These are phyloP conservation scores for Aphelenchoides fujianensis DNA, from an alignment of 1,140 invertebrate species.

Conservation along the genomic window DNA sequence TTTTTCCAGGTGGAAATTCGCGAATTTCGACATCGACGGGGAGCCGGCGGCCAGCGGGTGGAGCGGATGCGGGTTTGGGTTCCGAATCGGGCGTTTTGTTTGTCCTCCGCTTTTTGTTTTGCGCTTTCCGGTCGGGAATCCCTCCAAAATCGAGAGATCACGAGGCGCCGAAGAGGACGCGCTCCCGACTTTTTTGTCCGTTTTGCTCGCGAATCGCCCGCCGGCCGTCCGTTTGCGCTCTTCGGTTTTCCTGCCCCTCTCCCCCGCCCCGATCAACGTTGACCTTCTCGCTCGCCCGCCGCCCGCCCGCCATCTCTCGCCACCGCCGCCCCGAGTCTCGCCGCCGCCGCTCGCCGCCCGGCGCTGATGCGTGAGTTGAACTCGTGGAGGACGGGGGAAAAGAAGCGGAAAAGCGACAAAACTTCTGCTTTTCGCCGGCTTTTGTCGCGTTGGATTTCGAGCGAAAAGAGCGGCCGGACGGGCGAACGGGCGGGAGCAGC, in stretches of 20 bases:
- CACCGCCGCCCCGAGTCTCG: background rate
- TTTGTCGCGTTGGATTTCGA: background rate
- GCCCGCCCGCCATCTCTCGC: background rate
- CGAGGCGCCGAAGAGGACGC: too few relatives aligned
- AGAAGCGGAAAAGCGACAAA: background rate
- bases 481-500: too few relatives aligned
- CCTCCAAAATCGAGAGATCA: too few relatives aligned
- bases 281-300: background rate
- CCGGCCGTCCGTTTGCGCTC: background rate
- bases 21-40: too few relatives aligned
- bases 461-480: background rate
- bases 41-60: too few relatives aligned
- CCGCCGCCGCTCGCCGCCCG: too few relatives aligned
- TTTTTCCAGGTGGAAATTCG: too few relatives aligned
- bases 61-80: too few relatives aligned
- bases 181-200: background rate
- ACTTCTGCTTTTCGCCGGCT: background rate
- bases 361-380: too few relatives aligned
- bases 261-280: background rate
- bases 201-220: background rate
- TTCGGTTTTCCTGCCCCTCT: background rate
- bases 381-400: too few relatives aligned
- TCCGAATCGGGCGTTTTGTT: background rate
- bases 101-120: slow-evolving; percentile 1
- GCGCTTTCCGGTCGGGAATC: background rate